Percentiles rank a stretch among this genome's conserved stretches.
Evolutionary conservation across 1,140 invertebrate species (phyloP).

Genomic region (Apocrypta bakeri): DNA sequence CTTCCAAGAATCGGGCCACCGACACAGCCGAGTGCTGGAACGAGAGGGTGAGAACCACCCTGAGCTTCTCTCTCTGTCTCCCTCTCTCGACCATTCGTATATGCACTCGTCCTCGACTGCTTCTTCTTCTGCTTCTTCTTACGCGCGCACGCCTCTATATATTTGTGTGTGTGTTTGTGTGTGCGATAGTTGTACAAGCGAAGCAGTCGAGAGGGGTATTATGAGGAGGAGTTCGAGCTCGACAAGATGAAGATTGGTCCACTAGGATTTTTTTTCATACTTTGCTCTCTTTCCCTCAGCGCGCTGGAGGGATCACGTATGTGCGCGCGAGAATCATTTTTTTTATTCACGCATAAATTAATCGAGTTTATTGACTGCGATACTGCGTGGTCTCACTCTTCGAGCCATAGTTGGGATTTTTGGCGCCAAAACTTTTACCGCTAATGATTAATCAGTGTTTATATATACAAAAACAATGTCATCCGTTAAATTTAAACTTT

Average conservation of each 20-base stretch:
- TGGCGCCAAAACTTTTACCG: not conserved
- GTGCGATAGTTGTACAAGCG: not conserved
- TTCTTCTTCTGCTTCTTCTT: not conserved
- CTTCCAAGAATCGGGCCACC: slow-evolving; percentile 75
- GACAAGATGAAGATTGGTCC: slow-evolving; percentile 15
- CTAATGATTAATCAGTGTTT: too few species aligned
- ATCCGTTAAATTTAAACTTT: not conserved
- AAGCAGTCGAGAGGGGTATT: slow-evolving; percentile 17
- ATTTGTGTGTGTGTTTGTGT: not conserved
- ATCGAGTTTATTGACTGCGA: slow-evolving; percentile 42
- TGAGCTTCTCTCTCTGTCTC: slow-evolving; percentile 48
- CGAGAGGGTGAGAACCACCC: slow-evolving; percentile 70
- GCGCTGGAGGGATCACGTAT: too few species aligned
- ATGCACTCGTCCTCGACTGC: not conserved
- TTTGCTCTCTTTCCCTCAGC: not conserved
- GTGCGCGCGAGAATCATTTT: not conserved
- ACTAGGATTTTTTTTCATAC: slow-evolving; percentile 41
- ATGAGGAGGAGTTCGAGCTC: slow-evolving; percentile 1
- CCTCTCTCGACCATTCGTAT: not conserved
- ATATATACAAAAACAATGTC: not conserved
- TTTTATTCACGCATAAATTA: slow-evolving; percentile 48
- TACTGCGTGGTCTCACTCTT: not conserved
- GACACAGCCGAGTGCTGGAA: slow-evolving; percentile 63
- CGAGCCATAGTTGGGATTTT: not conserved
- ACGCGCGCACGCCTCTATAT: not conserved